Conservation (phyloP, 2,888 invertebrate genomes). For the Drosophila kuntzei region DNA sequence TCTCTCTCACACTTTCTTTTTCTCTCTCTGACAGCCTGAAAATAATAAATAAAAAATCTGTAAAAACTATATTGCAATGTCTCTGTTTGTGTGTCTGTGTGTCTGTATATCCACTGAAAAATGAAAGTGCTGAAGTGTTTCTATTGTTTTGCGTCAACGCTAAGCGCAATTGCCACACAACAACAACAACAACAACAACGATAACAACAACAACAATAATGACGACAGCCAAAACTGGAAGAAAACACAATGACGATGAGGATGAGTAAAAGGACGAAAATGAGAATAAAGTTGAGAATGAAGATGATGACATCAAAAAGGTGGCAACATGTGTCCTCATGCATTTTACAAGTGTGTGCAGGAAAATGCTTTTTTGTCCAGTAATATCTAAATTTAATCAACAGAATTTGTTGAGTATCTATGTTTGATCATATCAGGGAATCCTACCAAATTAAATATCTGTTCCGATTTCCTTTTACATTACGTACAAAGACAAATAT, state of each 20-base stretch:
- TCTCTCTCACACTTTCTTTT: background rate
- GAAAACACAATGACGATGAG: constrained; percentile 18
- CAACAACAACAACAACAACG: constrained; percentile 32
- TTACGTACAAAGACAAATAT: too few relatives aligned
- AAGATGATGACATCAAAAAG: constrained; percentile 29
- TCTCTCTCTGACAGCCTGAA: constrained; percentile 38
- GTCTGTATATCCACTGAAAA: constrained; percentile 59
- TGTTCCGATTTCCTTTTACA: too few relatives aligned
- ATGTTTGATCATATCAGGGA: too few relatives aligned
- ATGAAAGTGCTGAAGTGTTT: constrained; percentile 78
- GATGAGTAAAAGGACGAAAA: constrained; percentile 9
- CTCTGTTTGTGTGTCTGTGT: constrained; percentile 24
- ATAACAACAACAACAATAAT: constrained; percentile 25
- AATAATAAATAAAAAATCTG: constrained; percentile 78
- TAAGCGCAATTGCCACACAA: constrained; percentile 49
- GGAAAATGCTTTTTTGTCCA: background rate
- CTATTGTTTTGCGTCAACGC: constrained; percentile 74
- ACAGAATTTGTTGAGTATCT: background rate
- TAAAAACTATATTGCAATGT: constrained; percentile 54
- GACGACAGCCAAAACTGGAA: constrained; percentile 6
- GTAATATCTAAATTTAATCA: background rate
- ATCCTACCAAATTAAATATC: too few relatives aligned
- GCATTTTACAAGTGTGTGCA: background rate
- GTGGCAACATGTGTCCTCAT: constrained; percentile 17
- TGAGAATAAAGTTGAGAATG: constrained; percentile 10